A percentile compares a stretch with the other conserved stretches of the same genome.
Evolutionary conservation across 2,888 invertebrate genomes (phyloP).

Genomic region (Penaeus monodon): DNA sequence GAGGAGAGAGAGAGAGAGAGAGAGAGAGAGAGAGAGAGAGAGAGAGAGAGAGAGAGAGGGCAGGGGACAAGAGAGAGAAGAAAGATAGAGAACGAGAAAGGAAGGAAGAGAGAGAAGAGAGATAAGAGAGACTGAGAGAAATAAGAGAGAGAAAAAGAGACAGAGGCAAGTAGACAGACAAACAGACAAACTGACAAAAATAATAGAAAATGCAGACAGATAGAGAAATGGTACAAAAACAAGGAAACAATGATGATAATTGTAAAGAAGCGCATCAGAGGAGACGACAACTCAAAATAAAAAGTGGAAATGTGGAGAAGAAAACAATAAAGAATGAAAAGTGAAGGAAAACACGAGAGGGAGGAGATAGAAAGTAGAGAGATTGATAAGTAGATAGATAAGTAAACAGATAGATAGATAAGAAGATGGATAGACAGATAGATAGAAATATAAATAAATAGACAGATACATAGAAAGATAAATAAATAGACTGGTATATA

Average conservation of each 20-base stretch:
- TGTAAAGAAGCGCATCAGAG: not conserved
- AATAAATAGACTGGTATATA: too few species aligned
- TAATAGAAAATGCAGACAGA: not conserved
- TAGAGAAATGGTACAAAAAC: not conserved
- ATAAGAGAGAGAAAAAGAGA: not conserved
- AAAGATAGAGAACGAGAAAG: not conserved
- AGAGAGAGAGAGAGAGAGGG: not conserved
- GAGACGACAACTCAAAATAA: not conserved
- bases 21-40: not conserved
- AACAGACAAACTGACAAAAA: not conserved
- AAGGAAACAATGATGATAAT: not conserved
- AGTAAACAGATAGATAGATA: too few species aligned
- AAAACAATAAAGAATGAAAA: too few species aligned
- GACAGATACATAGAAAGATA: too few species aligned
- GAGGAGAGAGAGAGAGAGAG: not conserved
- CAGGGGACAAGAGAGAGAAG: not conserved
- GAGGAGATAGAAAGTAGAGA: not conserved
- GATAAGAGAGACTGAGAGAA: not conserved
- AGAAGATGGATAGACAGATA: too few species aligned
- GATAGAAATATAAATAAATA: too few species aligned
- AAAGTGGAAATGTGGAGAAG: too few species aligned
- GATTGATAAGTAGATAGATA: too few species aligned
- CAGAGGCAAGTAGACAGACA: not conserved
- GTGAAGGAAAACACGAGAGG: not conserved
- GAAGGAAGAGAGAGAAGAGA: not conserved